Percentiles rank a stretch among this genome's conserved stretches.
phyloP scores from a whole-genome alignment of 64 coral and sea anemone genomes.

The Actinia tenebrosa region DNA sequence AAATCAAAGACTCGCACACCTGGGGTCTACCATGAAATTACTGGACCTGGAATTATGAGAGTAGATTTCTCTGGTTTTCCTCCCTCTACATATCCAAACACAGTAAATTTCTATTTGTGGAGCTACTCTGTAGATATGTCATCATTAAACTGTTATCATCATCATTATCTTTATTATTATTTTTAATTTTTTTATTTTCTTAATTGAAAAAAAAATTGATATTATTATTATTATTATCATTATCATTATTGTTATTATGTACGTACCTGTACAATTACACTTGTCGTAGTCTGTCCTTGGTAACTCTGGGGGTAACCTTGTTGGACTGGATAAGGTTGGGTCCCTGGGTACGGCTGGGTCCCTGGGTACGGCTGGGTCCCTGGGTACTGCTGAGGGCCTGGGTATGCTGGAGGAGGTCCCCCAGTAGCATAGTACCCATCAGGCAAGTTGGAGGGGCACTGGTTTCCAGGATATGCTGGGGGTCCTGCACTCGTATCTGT shows the following conservation, averaged over 20 bases:
- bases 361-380: neutral
- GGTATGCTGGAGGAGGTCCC: slow-evolving; percentile 3
- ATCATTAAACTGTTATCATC: too few relatives aligned
- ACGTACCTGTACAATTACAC: slow-evolving; percentile 2
- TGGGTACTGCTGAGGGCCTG: neutral
- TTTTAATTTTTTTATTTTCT: too few relatives aligned
- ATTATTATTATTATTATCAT: too few relatives aligned
- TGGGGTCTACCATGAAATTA: too few relatives aligned
- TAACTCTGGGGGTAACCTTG: neutral
- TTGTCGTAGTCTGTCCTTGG: neutral
- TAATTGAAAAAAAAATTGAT: too few relatives aligned
- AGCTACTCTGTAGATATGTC: too few relatives aligned
- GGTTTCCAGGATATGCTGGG: neutral
- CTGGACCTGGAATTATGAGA: too few relatives aligned
- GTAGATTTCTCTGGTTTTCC: neutral
- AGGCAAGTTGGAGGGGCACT: slow-evolving; percentile 6
- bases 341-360: neutral
- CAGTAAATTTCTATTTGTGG: too few relatives aligned
- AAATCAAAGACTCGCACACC: too few relatives aligned
- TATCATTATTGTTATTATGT: neutral
- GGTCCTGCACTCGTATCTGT: neutral
- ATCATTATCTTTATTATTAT: too few relatives aligned
- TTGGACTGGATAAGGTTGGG: neutral
- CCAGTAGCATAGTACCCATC: neutral
- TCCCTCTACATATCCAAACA: too few relatives aligned